phyloP scores from a whole-genome alignment of 2,888 invertebrate species.

The Caenorhabditis sp. region DNA sequence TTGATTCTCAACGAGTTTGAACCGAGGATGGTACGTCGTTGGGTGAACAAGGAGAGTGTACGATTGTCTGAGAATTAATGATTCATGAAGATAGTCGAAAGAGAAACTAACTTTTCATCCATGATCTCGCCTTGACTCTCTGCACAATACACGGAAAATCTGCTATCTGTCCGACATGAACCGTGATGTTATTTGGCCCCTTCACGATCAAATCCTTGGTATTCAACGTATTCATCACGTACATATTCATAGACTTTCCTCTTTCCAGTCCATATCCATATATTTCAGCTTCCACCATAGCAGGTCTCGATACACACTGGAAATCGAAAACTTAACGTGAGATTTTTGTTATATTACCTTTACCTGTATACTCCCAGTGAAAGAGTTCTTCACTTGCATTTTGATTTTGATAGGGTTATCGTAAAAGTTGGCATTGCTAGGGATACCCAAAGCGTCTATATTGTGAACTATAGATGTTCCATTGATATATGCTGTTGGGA shows the following conservation, averaged over 20 bases:
- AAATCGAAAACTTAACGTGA: background rate
- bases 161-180: constrained; percentile 62
- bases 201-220: constrained; percentile 62
- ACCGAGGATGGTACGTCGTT: constrained; percentile 59
- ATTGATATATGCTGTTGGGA: constrained; percentile 81
- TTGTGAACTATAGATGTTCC: constrained; percentile 78
- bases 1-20: constrained; percentile 70
- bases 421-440: constrained; percentile 79
- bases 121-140: constrained; percentile 66
- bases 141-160: constrained; percentile 69
- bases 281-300: constrained; percentile 82
- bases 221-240: constrained; percentile 53
- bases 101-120: constrained; percentile 67
- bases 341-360: background rate
- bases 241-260: constrained; percentile 74
- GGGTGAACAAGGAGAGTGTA: constrained; percentile 22
- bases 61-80: constrained; percentile 40
- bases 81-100: too few relatives aligned
- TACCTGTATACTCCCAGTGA: constrained; percentile 80
- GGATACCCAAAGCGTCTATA: constrained; percentile 76
- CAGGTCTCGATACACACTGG: constrained; percentile 81
- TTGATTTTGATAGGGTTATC: constrained; percentile 80
- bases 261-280: constrained; percentile 80
- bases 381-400: constrained; percentile 70
- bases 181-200: constrained; percentile 74